Base-by-base conservation (phyloP, 2,888 invertebrate species). In the Stomorhina lunata region DNA sequence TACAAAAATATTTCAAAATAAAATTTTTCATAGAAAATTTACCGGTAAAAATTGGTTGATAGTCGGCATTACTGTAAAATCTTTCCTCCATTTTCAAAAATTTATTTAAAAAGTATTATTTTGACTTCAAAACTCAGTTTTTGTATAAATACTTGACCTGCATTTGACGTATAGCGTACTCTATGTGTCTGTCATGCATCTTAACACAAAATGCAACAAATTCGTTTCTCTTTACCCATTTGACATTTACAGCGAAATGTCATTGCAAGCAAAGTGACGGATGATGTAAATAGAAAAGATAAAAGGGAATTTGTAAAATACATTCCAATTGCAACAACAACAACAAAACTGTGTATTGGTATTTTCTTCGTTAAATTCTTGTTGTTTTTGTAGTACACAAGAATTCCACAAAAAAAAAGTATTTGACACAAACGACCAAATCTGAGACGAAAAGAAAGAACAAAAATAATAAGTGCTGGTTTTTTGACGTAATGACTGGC, bases 401-500 rank as follows among this genome's bases (percentile, higher is more conserved):
- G n/a, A 34, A 32, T 9, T 29, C 4, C 20, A 55, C 2, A 40
- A 40, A n/a, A n/a, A n/a, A n/a, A n/a, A 57, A 57, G 6, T 6
- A 15, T 34, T 29, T 22, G 32, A 48, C 15, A 48, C 27, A 61
- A 45, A 53, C 20, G 34, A 53, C 15, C 15, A 40, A 40, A 65
- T 32, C 5, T 34, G 4, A 55, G 25, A 63, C n/a, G n/a, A 48
- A n/a, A n/a, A 40, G 17, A 37, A 40, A 53, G n/a, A 45, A 34
- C 32, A 25, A 65, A 53, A 80, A 45, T 10, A 61, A 34, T 12
- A 80, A 45, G 34, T 68, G 48, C 7, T 53, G n/a, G n/a, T n/a
- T 66, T 29, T 65, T 77, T 81, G 77, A 81, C 73, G 81, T 81
- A 77, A 81, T 81, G 61, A 15, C 6, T 63, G 25, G 25, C 65